Base-by-base conservation (phyloP, 1,140 invertebrate species). In the Spodoptera frugiperda region DNA sequence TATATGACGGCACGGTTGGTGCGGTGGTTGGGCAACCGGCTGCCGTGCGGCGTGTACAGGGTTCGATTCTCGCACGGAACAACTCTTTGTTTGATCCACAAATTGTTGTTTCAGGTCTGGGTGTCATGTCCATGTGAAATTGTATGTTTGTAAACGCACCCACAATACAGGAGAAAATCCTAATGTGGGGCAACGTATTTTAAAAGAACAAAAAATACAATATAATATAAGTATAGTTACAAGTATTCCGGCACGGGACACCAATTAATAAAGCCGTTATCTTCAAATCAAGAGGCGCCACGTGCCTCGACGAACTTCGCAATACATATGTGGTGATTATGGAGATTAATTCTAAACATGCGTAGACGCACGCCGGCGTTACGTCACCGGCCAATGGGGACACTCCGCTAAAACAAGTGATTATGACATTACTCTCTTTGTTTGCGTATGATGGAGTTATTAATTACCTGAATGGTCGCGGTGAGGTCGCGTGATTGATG, bases 211-310 rank as follows among this genome's bases (percentile, higher is more conserved):
- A n/a, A n/a, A n/a, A n/a, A n/a, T n/a, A n/a, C n/a, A n/a, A n/a
- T n/a, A n/a, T n/a, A n/a, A n/a, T n/a, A n/a, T n/a, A n/a, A n/a
- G n/a, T n/a, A n/a, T n/a, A n/a, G n/a, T n/a, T n/a, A n/a, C 25
- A 25, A 25, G 5, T 2, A 25, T 25, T 25, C 25, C 25, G 25
- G 25, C 11, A 30, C 54, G 54, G 19, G 54, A 8, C 12, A 25
- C 21, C 57, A 61, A 61, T 61, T 61, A 61, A 61, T 17, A 11
- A 61, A 5, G 33, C 39, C 11, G 8, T 44, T 61, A 61, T 61
- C 33, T 44, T 12, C 21, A 3, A 3, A 33, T 17, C 33, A 30
- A 44, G n/a, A 19, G n/a, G 57, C 57, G 57, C 57, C 57, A n/a
- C 14, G 30, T 17, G 21, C 11, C 11, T 12, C 33, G 1, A 4